These are phyloP conservation scores for Leptodactylus fallax DNA, from an alignment of 2,797 vertebrate species.

Conservation along the genomic window DNA sequence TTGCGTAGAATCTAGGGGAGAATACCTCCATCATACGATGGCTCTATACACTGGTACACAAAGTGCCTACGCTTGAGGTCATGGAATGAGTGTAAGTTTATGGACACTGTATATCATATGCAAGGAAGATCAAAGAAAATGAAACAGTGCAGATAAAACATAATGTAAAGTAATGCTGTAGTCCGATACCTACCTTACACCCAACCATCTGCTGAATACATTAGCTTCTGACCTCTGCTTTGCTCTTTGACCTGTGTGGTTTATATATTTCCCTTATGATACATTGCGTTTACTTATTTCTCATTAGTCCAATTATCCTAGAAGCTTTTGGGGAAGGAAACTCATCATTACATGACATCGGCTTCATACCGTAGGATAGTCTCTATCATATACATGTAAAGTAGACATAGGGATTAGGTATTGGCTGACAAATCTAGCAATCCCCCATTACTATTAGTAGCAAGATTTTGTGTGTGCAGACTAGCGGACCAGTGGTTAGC, in stretches of 20 bases:
- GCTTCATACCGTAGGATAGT: background rate
- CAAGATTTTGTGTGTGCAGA: too few relatives aligned
- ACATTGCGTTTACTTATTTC: background rate
- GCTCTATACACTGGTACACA: too few relatives aligned
- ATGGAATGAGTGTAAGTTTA: too few relatives aligned
- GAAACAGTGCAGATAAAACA: background rate
- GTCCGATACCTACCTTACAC: background rate
- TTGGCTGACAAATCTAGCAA: background rate
- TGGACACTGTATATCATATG: too few relatives aligned
- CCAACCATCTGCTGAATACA: slow-evolving; percentile 1
- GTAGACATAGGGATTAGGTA: background rate
- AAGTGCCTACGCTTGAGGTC: too few relatives aligned
- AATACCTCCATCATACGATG: too few relatives aligned
- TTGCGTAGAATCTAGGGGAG: too few relatives aligned
- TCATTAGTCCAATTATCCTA: background rate
- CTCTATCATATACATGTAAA: background rate
- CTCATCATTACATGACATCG: background rate
- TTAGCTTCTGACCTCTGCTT: background rate
- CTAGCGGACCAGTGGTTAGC: too few relatives aligned
- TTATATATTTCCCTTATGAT: background rate
- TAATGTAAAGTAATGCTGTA: background rate
- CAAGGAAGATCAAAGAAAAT: background rate
- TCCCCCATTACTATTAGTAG: too few relatives aligned
- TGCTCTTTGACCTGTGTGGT: background rate
- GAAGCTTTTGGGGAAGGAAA: background rate